Conservation (phyloP, 2,797 vertebrate genomes). For the Rallus crepitans region DNA sequence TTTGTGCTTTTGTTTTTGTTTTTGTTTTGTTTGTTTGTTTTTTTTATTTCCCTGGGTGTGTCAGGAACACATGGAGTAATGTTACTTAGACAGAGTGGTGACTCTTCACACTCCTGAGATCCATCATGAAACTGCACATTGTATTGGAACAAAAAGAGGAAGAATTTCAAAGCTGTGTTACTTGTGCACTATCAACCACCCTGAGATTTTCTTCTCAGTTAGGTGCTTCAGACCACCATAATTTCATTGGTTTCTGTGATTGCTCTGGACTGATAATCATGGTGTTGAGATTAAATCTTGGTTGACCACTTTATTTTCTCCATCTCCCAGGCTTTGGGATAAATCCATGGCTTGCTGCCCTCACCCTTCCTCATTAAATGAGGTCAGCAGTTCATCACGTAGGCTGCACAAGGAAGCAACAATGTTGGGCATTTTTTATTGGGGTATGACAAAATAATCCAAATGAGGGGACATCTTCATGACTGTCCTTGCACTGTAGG, state of each 20-base stretch:
- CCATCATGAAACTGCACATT: rapidly evolving
- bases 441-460: neutral
- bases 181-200: no score
- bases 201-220: neutral
- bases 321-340: neutral
- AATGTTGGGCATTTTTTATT: neutral
- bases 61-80: neutral
- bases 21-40: no score
- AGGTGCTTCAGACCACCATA: neutral
- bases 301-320: neutral
- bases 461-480: neutral
- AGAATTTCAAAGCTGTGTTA: neutral
- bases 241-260: neutral
- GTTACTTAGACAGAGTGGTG: neutral
- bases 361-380: neutral
- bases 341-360: neutral
- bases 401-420: neutral
- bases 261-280: rapidly evolving
- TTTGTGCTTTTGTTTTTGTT: no score
- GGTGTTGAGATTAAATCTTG: neutral
- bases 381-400: neutral
- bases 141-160: neutral
- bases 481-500: rapidly evolving
- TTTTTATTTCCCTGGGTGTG: neutral
- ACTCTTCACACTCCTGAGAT: neutral